Percentiles rank a stretch among this genome's conserved stretches.
These are phyloP conservation scores for Leucoraja ocellata DNA, from an alignment of 2,797 vertebrate genomes.

Conservation along the genomic window DNA sequence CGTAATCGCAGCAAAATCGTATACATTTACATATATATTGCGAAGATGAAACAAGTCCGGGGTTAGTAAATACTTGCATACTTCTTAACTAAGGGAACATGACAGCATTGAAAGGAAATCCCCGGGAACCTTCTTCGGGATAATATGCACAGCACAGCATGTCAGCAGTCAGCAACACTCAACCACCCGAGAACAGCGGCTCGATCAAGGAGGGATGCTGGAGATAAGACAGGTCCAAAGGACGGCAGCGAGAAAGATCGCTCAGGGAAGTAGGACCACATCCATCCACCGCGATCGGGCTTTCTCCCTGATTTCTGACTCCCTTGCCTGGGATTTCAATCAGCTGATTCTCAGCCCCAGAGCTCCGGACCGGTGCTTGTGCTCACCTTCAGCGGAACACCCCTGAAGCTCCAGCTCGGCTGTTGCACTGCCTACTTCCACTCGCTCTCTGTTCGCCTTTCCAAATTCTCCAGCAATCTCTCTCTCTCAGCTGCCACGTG, in stretches of 20 bases:
- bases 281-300: slow-evolving; percentile 18
- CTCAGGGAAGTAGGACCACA: no score
- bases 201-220: no score
- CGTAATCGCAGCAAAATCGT: no score
- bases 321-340: neutral
- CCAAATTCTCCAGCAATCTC: slow-evolving; percentile 10
- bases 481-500: slow-evolving; percentile 13
- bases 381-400: neutral
- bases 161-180: no score
- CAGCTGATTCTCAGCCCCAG: neutral
- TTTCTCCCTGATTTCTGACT: slow-evolving; percentile 2
- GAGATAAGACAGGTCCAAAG: neutral
- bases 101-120: neutral
- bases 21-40: no score
- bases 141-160: no score
- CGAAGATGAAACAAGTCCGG: neutral
- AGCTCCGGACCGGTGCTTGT: no score
- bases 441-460: neutral
- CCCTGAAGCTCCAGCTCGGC: no score
- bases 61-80: neutral
- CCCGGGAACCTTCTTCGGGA: neutral
- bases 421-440: neutral
- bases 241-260: neutral
- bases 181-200: no score
- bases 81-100: neutral